Base-by-base conservation (phyloP, 2,113 vertebrate genomes). In the Eurystomus gularis region DNA sequence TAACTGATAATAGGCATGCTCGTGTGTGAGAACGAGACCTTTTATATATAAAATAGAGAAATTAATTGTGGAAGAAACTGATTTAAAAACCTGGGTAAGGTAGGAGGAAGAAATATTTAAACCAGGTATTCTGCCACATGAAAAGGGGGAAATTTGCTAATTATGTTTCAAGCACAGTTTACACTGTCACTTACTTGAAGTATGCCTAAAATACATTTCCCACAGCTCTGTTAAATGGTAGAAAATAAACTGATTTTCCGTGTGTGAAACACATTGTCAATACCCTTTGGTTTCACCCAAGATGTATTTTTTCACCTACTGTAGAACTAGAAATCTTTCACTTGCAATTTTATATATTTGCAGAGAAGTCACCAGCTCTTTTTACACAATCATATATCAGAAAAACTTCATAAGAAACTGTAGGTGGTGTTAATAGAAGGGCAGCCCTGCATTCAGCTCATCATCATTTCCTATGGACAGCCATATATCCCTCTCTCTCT, bases 181-280 rank as follows among this genome's bases (percentile, higher is more conserved):
- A 57, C 6, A 10, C 5, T 71, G 8, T 58, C 26, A 48, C n/a
- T 76, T 91, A 78, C 78, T 94, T 96, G 58, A 94, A 92, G 49
- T 62, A 29, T 44, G 39, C n/a, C 42, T 92, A 72, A 51, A 88
- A 66, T 42, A 61, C 12, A 13, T 75, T 95, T 94, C 73, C 89
- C 60, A 94, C 20, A 88, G 23, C 10, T 94, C 61, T 93, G 48
- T 64, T 76, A 91, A 96, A 82, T 82, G 46, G 25, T 57, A 90
- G 83, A 85, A 96, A 97, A 92, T 64, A 8, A 83, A 94, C 17
- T 66, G 31, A 61, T 79, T 95, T 96, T 97, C 86, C 70, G 18
- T 13, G 19, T 51, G 51, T 48, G 72, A 81, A 70, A 88, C 20
- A 48, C n/a, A 39, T 46, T 73, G 61, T 6, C 54, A 93, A 19